These are phyloP conservation scores for Lasioglossum marginatum DNA, from an alignment of 2,888 invertebrate genomes.

Conservation along the genomic window DNA sequence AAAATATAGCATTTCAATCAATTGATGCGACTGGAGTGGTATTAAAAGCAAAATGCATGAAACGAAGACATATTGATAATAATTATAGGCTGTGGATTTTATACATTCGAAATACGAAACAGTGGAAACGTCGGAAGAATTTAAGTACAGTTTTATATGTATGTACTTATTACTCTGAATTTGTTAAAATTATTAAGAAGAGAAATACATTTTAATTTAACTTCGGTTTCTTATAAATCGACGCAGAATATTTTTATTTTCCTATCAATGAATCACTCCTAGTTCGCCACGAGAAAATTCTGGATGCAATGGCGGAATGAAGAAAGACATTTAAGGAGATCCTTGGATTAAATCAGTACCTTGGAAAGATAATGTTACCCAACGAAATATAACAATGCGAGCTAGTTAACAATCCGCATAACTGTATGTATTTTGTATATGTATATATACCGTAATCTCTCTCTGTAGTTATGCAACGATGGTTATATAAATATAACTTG, in stretches of 20 bases:
- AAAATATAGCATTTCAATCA: neutral
- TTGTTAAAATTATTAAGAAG: too few species aligned
- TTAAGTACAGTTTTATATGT: too few species aligned
- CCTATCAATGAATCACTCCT: neutral
- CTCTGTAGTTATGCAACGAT: neutral
- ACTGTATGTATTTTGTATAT: neutral
- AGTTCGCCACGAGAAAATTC: neutral
- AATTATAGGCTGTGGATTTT: neutral
- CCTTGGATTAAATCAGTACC: neutral
- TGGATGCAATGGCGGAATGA: neutral
- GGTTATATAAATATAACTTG: neutral
- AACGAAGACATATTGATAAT: neutral
- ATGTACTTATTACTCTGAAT: too few species aligned
- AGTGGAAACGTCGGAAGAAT: neutral
- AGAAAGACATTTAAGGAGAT: neutral
- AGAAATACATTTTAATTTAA: too few species aligned
- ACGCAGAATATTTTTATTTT: too few species aligned
- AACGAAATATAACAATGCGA: neutral
- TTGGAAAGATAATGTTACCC: neutral
- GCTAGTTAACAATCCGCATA: neutral
- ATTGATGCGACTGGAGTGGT: neutral
- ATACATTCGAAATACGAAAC: neutral
- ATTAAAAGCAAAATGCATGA: neutral
- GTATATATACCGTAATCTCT: neutral
- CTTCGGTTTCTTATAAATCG: too few species aligned